Evolutionary conservation across 1,140 invertebrate genomes (phyloP), one percentile per base, ranked within the genome.

Genomic region (Neotoxoptera formosana): DNA sequence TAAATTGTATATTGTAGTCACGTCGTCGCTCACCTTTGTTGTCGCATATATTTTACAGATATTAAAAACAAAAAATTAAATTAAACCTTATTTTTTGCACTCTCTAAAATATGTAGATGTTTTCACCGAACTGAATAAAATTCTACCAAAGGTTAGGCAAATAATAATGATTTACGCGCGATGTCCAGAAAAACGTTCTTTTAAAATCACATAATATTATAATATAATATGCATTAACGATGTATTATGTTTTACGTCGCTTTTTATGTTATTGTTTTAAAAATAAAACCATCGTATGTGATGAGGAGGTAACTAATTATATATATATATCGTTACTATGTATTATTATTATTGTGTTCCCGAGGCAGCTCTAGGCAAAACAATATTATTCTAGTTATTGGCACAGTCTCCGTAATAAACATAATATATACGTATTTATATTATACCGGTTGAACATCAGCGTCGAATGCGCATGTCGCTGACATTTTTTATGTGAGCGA

Each of bases 61-160:
- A 76, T 76, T 76, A 76, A 76, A 67, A 76, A 76, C 60, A 76
- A 76, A n/a, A 67, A 76, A 76, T n/a, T n/a, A 2, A 76, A 76
- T 76, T 76, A n/a, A 76, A 17, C n/a, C 60, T 17, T 76, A 76
- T 76, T 76, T 76, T 76, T 76, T 34, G n/a, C n/a, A 76, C n/a
- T 30, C n/a, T 30, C 14, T 34, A 34, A 76, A 76, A n/a, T 76
- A 76, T 76, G 60, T 76, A 76, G 14, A 76, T 7, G 17, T 34
- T 76, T n/a, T 76, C 60, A 76, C 30, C n/a, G n/a, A 14, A 17
- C 2, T 4, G 30, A 30, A 60, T 7, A 17, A 34, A 7, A n/a
- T 17, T 76, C 30, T 76, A 4, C 60, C 14, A 11, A n/a, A n/a
- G n/a, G n/a, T n/a, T n/a, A n/a, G n/a, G 14, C 0, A 76, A 76